Evolutionary conservation across 1,140 invertebrate genomes (phyloP).

Genomic region (Dreissena rostriformis): DNA sequence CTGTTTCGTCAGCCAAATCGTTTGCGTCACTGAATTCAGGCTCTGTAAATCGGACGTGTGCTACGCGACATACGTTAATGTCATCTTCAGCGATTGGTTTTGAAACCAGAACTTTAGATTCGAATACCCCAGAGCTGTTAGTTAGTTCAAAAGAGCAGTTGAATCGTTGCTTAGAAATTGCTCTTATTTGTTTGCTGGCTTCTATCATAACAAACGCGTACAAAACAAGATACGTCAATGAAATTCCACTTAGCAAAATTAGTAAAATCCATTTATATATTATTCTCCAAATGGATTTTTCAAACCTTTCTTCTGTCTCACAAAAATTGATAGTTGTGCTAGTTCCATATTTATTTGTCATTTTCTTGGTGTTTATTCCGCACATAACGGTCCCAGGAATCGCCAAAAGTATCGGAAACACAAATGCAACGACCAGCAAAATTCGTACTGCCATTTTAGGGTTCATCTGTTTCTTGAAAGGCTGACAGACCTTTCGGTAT

Average conservation of each 20-base stretch:
- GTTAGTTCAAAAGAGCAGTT: slow-evolving; percentile 29
- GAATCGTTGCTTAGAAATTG: slow-evolving; percentile 6
- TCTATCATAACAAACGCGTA: slow-evolving; percentile 43
- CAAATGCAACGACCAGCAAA: slow-evolving; percentile 13
- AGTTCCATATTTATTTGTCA: slow-evolving; percentile 13
- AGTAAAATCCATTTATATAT: slow-evolving; percentile 36
- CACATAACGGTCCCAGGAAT: slow-evolving; percentile 41
- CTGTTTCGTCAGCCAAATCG: too few species aligned
- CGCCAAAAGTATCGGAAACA: slow-evolving; percentile 23
- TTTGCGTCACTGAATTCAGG: too few species aligned
- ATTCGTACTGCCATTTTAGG: slow-evolving; percentile 16
- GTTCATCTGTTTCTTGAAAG: slow-evolving; percentile 40
- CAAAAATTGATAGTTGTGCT: slow-evolving; percentile 26
- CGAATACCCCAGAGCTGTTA: slow-evolving; percentile 37
- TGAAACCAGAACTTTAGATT: slow-evolving; percentile 9
- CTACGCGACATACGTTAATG: too few species aligned
- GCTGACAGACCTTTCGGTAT: slow-evolving; percentile 32
- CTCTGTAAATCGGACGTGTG: too few species aligned
- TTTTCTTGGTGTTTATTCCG: slow-evolving; percentile 15
- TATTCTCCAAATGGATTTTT: slow-evolving; percentile 10
- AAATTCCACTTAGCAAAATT: slow-evolving; percentile 28
- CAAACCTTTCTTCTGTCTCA: slow-evolving; percentile 32
- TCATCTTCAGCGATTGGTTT: neutral
- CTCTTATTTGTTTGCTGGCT: slow-evolving; percentile 37
- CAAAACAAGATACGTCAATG: slow-evolving; percentile 27